Conservation (phyloP, 2,888 invertebrate genomes). For the Cosmorhoe ocellata region DNA sequence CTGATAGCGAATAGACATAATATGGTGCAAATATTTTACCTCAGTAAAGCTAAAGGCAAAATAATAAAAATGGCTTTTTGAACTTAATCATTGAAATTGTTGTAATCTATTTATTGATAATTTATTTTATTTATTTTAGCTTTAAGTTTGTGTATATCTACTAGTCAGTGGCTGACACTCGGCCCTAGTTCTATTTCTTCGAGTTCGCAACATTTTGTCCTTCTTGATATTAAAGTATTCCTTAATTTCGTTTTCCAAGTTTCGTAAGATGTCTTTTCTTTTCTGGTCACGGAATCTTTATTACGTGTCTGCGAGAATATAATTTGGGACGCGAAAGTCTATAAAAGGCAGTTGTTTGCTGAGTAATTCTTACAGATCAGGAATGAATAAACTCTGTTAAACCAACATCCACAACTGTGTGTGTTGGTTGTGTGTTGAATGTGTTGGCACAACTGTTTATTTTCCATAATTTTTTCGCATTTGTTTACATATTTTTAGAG, state of each 20-base stretch:
- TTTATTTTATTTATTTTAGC: conserved; percentile 47
- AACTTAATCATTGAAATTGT: conserved; percentile 18
- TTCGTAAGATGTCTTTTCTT: conserved; percentile 49
- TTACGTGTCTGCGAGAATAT: conserved; percentile 47
- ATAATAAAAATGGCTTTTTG: background rate
- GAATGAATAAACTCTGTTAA: conserved; percentile 1
- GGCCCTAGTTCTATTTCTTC: conserved; percentile 59
- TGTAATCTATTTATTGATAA: conserved; percentile 39
- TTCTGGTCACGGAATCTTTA: conserved; percentile 66
- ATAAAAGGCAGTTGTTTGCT: conserved; percentile 25
- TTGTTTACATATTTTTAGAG: too few relatives aligned
- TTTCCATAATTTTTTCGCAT: background rate
- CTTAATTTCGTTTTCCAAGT: conserved; percentile 59
- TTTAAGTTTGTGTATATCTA: conserved; percentile 46
- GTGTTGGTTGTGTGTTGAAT: too few relatives aligned
- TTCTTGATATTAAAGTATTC: conserved; percentile 50
- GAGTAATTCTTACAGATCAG: conserved; percentile 15
- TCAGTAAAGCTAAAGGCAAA: conserved; percentile 1
- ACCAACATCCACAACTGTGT: too few relatives aligned
- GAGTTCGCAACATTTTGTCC: conserved; percentile 47
- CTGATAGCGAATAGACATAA: background rate
- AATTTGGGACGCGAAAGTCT: conserved; percentile 42
- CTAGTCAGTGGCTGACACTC: conserved; percentile 60
- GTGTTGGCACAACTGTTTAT: too few relatives aligned
- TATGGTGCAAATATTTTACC: conserved; percentile 8